Base-by-base conservation (phyloP, 2,797 vertebrate species). In the Odontamblyopus rebecca region DNA sequence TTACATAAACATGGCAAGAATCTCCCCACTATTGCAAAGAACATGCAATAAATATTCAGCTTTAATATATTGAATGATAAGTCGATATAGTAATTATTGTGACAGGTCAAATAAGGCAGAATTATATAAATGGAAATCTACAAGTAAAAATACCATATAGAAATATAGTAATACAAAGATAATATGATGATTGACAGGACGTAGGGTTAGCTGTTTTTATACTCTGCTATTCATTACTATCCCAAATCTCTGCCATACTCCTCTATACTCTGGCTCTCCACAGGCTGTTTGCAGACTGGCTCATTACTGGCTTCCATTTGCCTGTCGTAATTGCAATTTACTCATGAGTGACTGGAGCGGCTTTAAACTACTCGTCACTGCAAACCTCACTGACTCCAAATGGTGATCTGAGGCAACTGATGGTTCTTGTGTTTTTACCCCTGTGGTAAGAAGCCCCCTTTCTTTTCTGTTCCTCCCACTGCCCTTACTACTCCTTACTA, bases 341-440 rank as follows among this genome's bases (percentile, higher is more conserved):
- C 62, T 88, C 76, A 18, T 19, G 30, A 81, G 69, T 8, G 38
- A 78, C 72, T 73, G 61, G 74, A 48, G 35, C 29, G 23, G 62
- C 62, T 61, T 41, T 13, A 3, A 75, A 71, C 4, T 30, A 67
- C 75, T 76, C 68, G 1, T 77, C 50, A 38, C 54, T 68, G 6
- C 48, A 56, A 83, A 74, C 73, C 68, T 81, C 81, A 79, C 77
- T 71, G 74, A 70, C 76, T 78, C 18, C 69, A 60, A 82, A 75
- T 63, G 15, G 63, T 62, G 71, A 78, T 83, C 76, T 59, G 81
- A 88, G 70, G 81, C 72, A 0, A 53, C 74, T 60, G 70, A 74
- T 75, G 74, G 19, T 63, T 61, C 67, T 41, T 3, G 5, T 15
- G 70, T 27, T 61, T 48, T 13, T 72, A 68, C 59, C 61, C 65